phyloP scores from a whole-genome alignment of 2,888 invertebrate genomes.

The Ormyrus labotus region DNA sequence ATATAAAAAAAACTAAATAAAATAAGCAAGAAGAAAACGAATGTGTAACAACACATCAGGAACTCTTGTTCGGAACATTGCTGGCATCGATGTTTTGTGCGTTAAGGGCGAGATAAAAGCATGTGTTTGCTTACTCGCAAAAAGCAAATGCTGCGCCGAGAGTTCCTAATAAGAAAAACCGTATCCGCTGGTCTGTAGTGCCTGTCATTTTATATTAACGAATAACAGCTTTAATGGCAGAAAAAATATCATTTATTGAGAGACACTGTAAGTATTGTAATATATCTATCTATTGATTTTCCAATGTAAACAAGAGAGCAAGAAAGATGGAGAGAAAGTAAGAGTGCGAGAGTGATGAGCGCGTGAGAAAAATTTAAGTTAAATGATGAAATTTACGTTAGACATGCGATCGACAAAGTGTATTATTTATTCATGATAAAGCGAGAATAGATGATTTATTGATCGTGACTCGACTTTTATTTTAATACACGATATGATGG shows the following conservation, averaged over 20 bases:
- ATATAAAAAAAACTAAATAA: slow-evolving; percentile 13
- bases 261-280: slow-evolving; percentile 64
- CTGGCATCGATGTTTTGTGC: slow-evolving; percentile 28
- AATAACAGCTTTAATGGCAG: slow-evolving; percentile 58
- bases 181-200: slow-evolving; percentile 62
- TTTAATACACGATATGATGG: slow-evolving; percentile 49
- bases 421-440: slow-evolving; percentile 52
- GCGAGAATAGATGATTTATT: slow-evolving; percentile 48
- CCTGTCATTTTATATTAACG: slow-evolving; percentile 63
- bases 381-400: slow-evolving; percentile 44
- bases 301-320: slow-evolving; percentile 59
- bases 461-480: slow-evolving; percentile 53
- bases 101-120: slow-evolving; percentile 6
- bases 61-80: slow-evolving; percentile 54
- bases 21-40: slow-evolving; percentile 34
- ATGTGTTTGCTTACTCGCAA: slow-evolving; percentile 45
- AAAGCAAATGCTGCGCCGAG: slow-evolving; percentile 56
- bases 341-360: slow-evolving; percentile 14
- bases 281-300: slow-evolving; percentile 64
- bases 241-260: slow-evolving; percentile 59
- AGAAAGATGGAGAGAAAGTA: slow-evolving; percentile 24
- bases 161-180: slow-evolving; percentile 56
- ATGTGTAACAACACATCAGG: slow-evolving; percentile 31
- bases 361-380: slow-evolving; percentile 44
- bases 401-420: slow-evolving; percentile 46